Conservation (phyloP, 2,113 vertebrate species). For the Columba livia region DNA sequence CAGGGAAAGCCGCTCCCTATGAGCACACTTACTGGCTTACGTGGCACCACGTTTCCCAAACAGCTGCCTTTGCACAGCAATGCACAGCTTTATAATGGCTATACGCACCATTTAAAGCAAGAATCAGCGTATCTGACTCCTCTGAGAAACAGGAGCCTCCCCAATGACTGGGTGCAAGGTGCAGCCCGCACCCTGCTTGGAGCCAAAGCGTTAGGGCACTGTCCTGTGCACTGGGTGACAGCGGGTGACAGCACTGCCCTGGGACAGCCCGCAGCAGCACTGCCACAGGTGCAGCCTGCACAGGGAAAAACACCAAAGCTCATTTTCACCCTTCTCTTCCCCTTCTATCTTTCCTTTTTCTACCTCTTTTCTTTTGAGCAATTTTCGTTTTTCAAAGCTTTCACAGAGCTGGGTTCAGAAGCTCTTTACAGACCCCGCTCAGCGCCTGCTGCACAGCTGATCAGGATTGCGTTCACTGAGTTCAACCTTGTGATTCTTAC, state of each 20-base stretch:
- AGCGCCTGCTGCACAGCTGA: background rate
- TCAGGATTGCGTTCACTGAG: no score
- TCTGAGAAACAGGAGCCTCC: background rate
- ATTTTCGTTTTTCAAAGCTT: background rate
- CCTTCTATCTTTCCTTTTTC: background rate
- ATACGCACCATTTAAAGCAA: fast-evolving
- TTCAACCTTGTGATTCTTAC: fast-evolving
- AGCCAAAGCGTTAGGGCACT: background rate
- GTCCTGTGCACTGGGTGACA: no score
- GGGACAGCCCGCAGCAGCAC: background rate
- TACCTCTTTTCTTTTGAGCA: background rate
- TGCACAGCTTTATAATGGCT: fast-evolving
- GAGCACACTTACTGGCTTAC: fast-evolving
- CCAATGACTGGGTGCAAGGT: fast-evolving
- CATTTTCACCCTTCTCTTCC: background rate
- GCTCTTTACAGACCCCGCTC: background rate
- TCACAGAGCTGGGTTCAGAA: background rate
- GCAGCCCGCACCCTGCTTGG: background rate
- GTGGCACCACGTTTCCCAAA: background rate
- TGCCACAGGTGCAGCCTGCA: background rate
- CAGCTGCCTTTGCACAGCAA: background rate
- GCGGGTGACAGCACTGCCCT: no score
- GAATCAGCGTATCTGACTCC: background rate
- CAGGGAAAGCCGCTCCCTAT: background rate
- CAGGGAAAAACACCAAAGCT: background rate